These are phyloP conservation scores for Sylvilagus bachmani DNA, from an alignment of 2,113 vertebrate genomes.

Conservation along the genomic window DNA sequence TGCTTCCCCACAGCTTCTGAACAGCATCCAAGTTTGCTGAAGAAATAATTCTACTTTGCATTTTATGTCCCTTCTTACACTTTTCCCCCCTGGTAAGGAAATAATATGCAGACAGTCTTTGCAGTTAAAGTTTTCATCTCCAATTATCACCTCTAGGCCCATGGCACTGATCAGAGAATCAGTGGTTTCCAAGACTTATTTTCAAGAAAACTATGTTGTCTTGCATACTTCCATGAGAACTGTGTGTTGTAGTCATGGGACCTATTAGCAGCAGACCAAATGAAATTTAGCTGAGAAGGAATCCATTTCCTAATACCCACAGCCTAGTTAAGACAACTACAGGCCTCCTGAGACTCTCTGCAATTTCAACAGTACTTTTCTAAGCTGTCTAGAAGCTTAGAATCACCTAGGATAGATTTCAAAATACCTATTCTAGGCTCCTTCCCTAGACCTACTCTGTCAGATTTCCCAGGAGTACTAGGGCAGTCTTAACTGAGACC, in stretches of 20 bases:
- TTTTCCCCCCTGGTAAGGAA: not conserved
- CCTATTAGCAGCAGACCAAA: not conserved
- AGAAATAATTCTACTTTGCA: not conserved
- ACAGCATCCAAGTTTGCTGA: not conserved
- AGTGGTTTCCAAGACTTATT: not conserved
- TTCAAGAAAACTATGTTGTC: not conserved
- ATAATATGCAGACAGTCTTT: not conserved
- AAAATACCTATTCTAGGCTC: not conserved
- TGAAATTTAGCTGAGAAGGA: not conserved
- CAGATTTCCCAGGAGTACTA: fast-evolving
- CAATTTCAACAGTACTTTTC: not conserved
- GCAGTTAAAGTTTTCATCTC: not conserved
- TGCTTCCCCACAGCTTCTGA: not conserved
- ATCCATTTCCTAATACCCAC: not conserved
- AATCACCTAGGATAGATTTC: not conserved
- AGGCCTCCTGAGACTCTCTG: not conserved
- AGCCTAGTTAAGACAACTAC: not conserved
- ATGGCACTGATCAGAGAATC: not conserved
- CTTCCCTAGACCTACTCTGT: not conserved
- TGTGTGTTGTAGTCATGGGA: not conserved
- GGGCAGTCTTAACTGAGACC: not conserved
- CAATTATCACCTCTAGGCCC: not conserved
- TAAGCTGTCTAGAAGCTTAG: not conserved
- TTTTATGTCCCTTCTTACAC: not conserved
- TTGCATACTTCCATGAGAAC: too few species aligned